phyloP scores from a whole-genome alignment of 92 coral and sea anemone genomes.

The Palythoa grandis region DNA sequence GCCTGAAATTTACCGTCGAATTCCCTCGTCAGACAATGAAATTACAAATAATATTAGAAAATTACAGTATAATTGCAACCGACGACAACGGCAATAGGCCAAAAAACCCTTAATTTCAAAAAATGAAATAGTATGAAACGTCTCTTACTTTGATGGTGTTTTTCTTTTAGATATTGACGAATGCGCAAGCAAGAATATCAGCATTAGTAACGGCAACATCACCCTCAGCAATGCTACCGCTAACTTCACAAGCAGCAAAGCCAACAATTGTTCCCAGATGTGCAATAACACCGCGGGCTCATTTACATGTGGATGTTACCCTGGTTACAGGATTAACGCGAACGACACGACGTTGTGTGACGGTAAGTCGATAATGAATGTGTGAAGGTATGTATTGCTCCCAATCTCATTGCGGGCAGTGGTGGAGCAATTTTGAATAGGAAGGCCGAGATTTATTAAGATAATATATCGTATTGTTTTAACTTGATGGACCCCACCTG shows the following conservation, averaged over 20 bases:
- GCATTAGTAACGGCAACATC: neutral
- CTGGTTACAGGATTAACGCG: conserved; percentile 36
- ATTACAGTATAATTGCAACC: too few relatives aligned
- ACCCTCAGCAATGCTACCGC: neutral
- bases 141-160: neutral
- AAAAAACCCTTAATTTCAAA: too few relatives aligned
- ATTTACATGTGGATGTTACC: conserved; percentile 16
- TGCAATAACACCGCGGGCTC: conserved; percentile 40
- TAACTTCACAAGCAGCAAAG: neutral
- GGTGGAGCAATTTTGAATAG: too few relatives aligned
- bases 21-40: too few relatives aligned
- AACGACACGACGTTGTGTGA: conserved; percentile 30
- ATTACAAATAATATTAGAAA: too few relatives aligned
- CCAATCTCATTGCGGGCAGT: too few relatives aligned
- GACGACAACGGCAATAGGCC: too few relatives aligned
- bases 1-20: too few relatives aligned
- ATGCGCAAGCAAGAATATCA: neutral
- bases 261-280: conserved; percentile 22
- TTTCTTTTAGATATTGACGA: conserved; percentile 7
- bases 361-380: neutral
- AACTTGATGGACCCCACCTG: too few relatives aligned
- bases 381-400: neutral
- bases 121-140: neutral
- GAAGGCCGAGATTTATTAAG: too few relatives aligned
- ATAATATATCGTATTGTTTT: too few relatives aligned